Conservation (phyloP, 1,140 invertebrate genomes). For the Diuraphis noxia region DNA sequence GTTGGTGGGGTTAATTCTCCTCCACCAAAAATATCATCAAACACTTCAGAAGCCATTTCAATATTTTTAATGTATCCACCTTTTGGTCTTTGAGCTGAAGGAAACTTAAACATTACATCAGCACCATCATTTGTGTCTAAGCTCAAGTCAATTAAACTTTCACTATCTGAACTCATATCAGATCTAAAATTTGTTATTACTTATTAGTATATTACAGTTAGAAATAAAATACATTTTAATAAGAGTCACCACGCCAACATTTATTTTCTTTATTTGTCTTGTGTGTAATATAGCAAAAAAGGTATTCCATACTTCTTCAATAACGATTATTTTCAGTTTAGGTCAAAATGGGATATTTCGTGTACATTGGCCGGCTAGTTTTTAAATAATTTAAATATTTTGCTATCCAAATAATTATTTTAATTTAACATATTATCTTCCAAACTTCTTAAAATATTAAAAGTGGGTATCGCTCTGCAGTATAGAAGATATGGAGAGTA, state of each 20-base stretch:
- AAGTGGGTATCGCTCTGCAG: no score
- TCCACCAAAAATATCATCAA: constrained; percentile 69
- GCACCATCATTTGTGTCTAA: constrained; percentile 43
- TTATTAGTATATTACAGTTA: not conserved
- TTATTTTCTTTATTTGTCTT: not conserved
- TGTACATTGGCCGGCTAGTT: not conserved
- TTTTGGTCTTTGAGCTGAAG: constrained; percentile 31
- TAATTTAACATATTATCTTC: not conserved
- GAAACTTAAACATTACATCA: constrained; percentile 50
- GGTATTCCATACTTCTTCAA: not conserved
- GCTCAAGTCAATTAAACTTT: constrained; percentile 40
- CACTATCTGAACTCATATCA: constrained; percentile 47
- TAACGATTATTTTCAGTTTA: not conserved
- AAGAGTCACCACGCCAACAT: not conserved
- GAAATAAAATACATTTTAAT: not conserved
- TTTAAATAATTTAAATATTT: not conserved
- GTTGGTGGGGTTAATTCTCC: constrained; percentile 63
- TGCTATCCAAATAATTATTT: not conserved
- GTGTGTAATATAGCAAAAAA: not conserved
- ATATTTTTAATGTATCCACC: constrained; percentile 59
- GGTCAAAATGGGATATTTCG: not conserved
- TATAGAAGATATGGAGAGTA: no score
- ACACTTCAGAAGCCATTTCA: constrained; percentile 83
- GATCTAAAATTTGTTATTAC: constrained; percentile 19
- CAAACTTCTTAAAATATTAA: not conserved